Evolutionary conservation across 2,888 invertebrate species (phyloP).

Genomic region (Archaeoteleia sp.): DNA sequence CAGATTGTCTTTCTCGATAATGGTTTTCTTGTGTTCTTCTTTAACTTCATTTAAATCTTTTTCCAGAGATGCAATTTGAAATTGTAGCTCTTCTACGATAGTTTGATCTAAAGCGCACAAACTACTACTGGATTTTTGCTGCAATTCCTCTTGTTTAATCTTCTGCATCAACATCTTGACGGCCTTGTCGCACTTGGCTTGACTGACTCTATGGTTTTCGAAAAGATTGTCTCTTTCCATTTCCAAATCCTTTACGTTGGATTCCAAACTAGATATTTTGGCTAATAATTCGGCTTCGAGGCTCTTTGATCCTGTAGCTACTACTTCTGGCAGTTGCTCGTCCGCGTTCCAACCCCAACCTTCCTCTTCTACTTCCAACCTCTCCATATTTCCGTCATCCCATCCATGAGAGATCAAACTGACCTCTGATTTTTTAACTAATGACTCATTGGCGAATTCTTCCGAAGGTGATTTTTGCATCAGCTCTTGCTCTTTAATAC

Average conservation of each 20-base stretch:
- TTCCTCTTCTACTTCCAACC: constrained; percentile 76
- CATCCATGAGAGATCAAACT: constrained; percentile 73
- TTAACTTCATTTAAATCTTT: constrained; percentile 79
- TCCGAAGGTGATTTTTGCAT: constrained; percentile 20
- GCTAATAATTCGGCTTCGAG: constrained; percentile 65
- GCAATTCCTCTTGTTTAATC: constrained; percentile 79
- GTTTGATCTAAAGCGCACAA: constrained; percentile 83
- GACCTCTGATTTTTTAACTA: constrained; percentile 20
- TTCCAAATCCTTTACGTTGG: constrained; percentile 79
- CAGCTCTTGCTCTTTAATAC: constrained; percentile 24
- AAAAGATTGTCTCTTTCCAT: constrained; percentile 78
- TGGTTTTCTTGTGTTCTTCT: constrained; percentile 79
- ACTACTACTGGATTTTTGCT: constrained; percentile 75
- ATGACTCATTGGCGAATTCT: constrained; percentile 1
- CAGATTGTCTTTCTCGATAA: constrained; percentile 81
- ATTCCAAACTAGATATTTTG: constrained; percentile 78
- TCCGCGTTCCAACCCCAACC: constrained; percentile 80
- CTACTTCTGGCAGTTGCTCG: constrained; percentile 76
- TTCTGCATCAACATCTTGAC: constrained; percentile 91
- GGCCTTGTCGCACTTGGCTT: constrained; percentile 85
- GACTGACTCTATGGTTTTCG: constrained; percentile 80
- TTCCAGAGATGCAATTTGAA: constrained; percentile 81
- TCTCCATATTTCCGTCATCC: constrained; percentile 63
- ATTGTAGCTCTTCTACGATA: constrained; percentile 87
- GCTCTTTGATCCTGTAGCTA: constrained; percentile 60